phyloP scores from a whole-genome alignment of 1,140 invertebrate species.

The Dreissena rostriformis region DNA sequence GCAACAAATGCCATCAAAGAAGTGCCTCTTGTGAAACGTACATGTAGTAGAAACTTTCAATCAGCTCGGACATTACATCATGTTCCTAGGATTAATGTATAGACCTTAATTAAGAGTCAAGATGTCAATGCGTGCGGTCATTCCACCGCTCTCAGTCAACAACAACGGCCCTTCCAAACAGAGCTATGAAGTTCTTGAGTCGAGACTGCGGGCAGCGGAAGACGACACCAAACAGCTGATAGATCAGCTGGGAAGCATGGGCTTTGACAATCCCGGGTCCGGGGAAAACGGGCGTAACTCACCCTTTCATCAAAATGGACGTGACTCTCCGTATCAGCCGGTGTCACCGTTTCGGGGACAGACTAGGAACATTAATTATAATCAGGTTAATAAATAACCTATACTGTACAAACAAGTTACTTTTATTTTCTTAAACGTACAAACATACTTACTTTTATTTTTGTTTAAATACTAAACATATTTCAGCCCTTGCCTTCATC shows the following conservation, averaged over 20 bases:
- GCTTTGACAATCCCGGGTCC: slow-evolving; percentile 25
- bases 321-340: slow-evolving; percentile 20
- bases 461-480: too few relatives aligned
- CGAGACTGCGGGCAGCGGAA: slow-evolving; percentile 68
- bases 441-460: too few relatives aligned
- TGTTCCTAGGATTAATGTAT: too few relatives aligned
- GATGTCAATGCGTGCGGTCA: slow-evolving; percentile 65
- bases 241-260: slow-evolving; percentile 58
- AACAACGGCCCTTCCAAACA: slow-evolving; percentile 51
- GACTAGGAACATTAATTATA: background rate
- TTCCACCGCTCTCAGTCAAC: slow-evolving; percentile 58
- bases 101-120: background rate
- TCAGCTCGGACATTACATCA: too few relatives aligned
- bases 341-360: slow-evolving; percentile 41
- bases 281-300: too few relatives aligned
- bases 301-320: background rate
- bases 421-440: too few relatives aligned
- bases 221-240: slow-evolving; percentile 63
- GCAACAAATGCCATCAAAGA: too few relatives aligned
- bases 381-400: background rate
- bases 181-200: slow-evolving; percentile 62
- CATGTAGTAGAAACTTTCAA: too few relatives aligned
- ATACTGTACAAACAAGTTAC: background rate
- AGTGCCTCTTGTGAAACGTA: too few relatives aligned
- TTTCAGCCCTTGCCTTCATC: too few relatives aligned